A percentile compares a stretch with the other conserved stretches of the same genome.
Conservation (phyloP, 2,113 vertebrate species). For the Silurus glanis region DNA sequence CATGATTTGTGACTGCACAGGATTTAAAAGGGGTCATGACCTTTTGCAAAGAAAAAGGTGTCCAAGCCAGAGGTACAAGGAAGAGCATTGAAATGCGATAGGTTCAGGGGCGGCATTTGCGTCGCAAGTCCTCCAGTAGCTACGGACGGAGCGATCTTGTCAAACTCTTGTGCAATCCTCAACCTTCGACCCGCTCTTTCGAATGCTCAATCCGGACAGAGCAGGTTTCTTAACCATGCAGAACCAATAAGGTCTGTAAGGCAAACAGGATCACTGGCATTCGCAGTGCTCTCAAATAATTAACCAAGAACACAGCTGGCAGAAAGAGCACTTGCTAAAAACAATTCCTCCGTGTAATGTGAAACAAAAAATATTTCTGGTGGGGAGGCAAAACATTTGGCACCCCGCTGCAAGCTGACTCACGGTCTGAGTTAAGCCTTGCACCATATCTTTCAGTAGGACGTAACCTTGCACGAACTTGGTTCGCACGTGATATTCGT, state of each 20-base stretch:
- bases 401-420: conserved; percentile 13
- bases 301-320: neutral
- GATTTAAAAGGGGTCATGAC: conserved; percentile 55
- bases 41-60: conserved; percentile 37
- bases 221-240: conserved; percentile 45
- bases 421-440: neutral
- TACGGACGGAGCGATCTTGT: conserved; percentile 21
- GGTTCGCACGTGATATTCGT: conserved; percentile 9
- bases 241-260: conserved; percentile 28
- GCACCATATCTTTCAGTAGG: neutral
- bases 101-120: neutral
- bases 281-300: conserved; percentile 2
- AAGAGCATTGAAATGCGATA: conserved; percentile 28
- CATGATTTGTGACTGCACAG: conserved; percentile 61
- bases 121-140: conserved; percentile 6
- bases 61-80: conserved; percentile 37
- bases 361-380: conserved; percentile 6
- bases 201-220: conserved; percentile 32
- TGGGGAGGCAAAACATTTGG: neutral
- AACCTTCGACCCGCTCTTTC: conserved; percentile 45
- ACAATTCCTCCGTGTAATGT: neutral
- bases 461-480: conserved; percentile 23
- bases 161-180: conserved; percentile 34
- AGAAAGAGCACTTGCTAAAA: neutral
- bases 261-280: conserved; percentile 18